Evolutionary conservation across 1,140 invertebrate genomes (phyloP).

Genomic region (Himalopsyche phryganea): DNA sequence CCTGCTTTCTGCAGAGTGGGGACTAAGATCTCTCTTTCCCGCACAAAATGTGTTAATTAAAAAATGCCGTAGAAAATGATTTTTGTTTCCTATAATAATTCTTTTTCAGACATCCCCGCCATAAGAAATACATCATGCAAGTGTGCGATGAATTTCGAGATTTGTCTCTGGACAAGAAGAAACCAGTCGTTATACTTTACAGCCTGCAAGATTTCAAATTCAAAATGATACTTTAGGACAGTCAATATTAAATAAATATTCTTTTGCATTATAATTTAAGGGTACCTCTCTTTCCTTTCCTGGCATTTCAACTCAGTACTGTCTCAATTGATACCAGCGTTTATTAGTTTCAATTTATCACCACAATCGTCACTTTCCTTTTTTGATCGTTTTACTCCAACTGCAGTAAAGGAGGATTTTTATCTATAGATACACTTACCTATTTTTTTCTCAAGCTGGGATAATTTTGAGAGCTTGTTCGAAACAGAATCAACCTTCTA

Average conservation of each 20-base stretch:
- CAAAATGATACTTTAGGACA: slow-evolving; percentile 34
- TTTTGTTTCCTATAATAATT: slow-evolving; percentile 5
- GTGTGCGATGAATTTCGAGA: slow-evolving; percentile 59
- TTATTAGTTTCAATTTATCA: neutral
- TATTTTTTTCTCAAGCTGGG: too few relatives aligned
- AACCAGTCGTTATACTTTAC: slow-evolving; percentile 56
- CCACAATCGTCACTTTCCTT: neutral
- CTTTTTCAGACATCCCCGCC: slow-evolving; percentile 54
- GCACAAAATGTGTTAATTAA: too few relatives aligned
- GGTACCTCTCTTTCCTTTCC: neutral
- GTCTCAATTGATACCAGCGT: neutral
- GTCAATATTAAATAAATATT: neutral
- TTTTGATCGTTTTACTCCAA: neutral
- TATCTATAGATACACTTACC: too few relatives aligned
- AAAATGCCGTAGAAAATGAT: too few relatives aligned
- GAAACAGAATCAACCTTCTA: too few relatives aligned
- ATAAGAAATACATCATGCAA: slow-evolving; percentile 57
- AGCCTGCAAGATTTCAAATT: slow-evolving; percentile 47
- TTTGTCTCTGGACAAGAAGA: slow-evolving; percentile 50
- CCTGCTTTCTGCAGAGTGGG: neutral
- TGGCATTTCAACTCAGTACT: neutral
- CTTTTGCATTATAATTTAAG: neutral
- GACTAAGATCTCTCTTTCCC: too few relatives aligned
- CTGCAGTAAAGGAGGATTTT: too few relatives aligned
- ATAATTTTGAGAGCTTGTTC: too few relatives aligned